Percentiles rank a stretch among this genome's conserved stretches.
Evolutionary conservation across 2,113 vertebrate genomes (phyloP).

Genomic region (Clarias gariepinus): DNA sequence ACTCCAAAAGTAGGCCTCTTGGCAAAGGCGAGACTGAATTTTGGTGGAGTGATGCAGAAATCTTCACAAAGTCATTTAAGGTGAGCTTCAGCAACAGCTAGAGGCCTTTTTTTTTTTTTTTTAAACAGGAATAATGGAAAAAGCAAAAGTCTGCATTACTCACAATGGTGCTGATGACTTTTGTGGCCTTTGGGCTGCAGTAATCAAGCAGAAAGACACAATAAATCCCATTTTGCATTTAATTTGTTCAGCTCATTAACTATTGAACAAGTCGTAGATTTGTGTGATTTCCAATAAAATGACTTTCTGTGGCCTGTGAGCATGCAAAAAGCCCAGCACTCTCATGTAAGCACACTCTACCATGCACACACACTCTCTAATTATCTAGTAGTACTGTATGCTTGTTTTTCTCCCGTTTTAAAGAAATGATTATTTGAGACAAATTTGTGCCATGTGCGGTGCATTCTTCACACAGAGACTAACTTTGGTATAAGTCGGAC

Average conservation of each 20-base stretch:
- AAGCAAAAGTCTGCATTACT: conserved; percentile 29
- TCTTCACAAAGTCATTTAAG: conserved; percentile 20
- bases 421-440: background rate
- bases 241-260: conserved; percentile 77
- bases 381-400: background rate
- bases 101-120: background rate
- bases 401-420: background rate
- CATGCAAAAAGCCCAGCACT: conserved; percentile 49
- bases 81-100: conserved; percentile 10
- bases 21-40: background rate
- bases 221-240: conserved; percentile 70
- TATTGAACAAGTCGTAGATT: conserved; percentile 72
- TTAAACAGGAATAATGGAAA: conserved; percentile 2
- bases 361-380: background rate
- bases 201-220: conserved; percentile 60
- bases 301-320: conserved; percentile 63
- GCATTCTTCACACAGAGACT: background rate
- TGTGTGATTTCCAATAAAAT: conserved; percentile 70
- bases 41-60: background rate
- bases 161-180: conserved; percentile 28
- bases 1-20: background rate
- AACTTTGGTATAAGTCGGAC: background rate
- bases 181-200: conserved; percentile 45
- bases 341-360: background rate
- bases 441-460: background rate